Conservation (phyloP, 2,888 invertebrate species). For the Adelognathus sp. region DNA sequence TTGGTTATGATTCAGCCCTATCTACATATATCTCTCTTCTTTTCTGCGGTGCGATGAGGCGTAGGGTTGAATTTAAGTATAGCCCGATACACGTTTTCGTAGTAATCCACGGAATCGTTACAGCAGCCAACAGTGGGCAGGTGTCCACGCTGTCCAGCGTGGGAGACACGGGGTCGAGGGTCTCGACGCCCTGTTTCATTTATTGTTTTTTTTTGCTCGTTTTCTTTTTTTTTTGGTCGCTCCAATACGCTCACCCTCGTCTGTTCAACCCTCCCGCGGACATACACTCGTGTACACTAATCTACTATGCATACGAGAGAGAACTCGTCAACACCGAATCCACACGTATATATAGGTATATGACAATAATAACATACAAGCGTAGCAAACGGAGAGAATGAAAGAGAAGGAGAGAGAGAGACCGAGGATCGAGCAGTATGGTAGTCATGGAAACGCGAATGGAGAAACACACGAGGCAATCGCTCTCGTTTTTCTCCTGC, state of each 20-base stretch:
- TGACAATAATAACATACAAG: conserved; percentile 28
- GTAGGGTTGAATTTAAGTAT: neutral
- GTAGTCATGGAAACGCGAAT: conserved; percentile 75
- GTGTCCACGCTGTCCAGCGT: conserved; percentile 76
- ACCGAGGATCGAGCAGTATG: conserved; percentile 66
- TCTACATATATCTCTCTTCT: neutral
- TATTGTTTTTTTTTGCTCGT: conserved; percentile 16
- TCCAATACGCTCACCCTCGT: neutral
- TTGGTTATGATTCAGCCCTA: neutral
- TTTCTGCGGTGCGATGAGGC: neutral
- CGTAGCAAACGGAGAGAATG: conserved; percentile 6
- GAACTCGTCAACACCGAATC: conserved; percentile 25
- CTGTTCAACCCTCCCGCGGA: neutral
- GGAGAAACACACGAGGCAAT: conserved; percentile 77
- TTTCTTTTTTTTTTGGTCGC: conserved; percentile 29
- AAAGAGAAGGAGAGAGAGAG: conserved; percentile 6
- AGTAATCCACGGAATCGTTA: conserved; percentile 70
- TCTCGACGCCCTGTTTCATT: conserved; percentile 45
- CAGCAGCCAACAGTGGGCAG: conserved; percentile 71
- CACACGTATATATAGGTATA: neutral
- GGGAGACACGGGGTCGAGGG: conserved; percentile 73
- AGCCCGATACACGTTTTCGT: neutral
- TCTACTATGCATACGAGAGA: conserved; percentile 5
- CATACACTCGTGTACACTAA: neutral
- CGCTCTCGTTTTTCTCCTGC: conserved; percentile 57